phyloP scores from a whole-genome alignment of 2,888 invertebrate genomes.

The Anodontia alba region DNA sequence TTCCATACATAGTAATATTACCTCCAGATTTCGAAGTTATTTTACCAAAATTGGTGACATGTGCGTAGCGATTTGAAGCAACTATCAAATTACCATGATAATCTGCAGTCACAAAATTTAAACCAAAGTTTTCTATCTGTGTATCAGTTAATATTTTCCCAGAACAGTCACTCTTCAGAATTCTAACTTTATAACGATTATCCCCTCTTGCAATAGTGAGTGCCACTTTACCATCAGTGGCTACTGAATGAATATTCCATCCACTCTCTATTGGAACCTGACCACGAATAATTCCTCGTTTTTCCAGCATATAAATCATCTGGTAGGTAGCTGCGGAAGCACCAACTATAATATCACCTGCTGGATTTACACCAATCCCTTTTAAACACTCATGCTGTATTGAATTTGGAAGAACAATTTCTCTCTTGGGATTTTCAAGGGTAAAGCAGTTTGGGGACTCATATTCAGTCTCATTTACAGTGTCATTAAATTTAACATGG shows the following conservation, averaged over 20 bases:
- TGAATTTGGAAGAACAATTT: slow-evolving; percentile 69
- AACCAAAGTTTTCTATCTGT: slow-evolving; percentile 77
- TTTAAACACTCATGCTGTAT: slow-evolving; percentile 77
- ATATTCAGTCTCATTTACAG: slow-evolving; percentile 63
- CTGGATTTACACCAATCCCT: slow-evolving; percentile 73
- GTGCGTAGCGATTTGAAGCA: slow-evolving; percentile 75
- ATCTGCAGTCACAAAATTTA: slow-evolving; percentile 76
- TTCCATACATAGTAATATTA: slow-evolving; percentile 74
- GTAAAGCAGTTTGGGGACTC: slow-evolving; percentile 64
- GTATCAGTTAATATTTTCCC: slow-evolving; percentile 69
- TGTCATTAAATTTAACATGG: slow-evolving; percentile 65
- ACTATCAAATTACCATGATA: slow-evolving; percentile 70
- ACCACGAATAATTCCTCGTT: slow-evolving; percentile 76
- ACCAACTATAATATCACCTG: slow-evolving; percentile 77
- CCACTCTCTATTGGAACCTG: slow-evolving; percentile 71
- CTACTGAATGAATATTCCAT: slow-evolving; percentile 77
- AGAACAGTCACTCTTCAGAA: slow-evolving; percentile 73
- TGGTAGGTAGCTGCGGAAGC: slow-evolving; percentile 65
- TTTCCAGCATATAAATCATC: slow-evolving; percentile 76
- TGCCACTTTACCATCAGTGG: slow-evolving; percentile 77
- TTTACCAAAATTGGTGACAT: slow-evolving; percentile 67
- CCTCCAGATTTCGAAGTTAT: slow-evolving; percentile 76
- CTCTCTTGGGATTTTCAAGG: slow-evolving; percentile 66
- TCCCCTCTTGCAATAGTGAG: slow-evolving; percentile 75
- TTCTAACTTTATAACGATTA: slow-evolving; percentile 78